Conservation (phyloP, 2,888 invertebrate genomes). For the Helobdella robusta region DNA sequence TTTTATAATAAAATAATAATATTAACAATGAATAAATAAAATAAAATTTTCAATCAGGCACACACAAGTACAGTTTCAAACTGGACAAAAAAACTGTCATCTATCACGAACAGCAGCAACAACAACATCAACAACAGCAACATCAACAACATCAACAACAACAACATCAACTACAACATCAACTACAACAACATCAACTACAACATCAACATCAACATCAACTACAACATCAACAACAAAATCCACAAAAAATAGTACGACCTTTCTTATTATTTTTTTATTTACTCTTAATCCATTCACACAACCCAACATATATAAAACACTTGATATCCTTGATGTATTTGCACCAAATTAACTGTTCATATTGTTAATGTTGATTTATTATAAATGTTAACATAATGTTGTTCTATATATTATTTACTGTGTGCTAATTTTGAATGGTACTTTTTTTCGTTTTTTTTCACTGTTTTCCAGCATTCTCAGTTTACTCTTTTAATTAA, state of each 20-base stretch:
- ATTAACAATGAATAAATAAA: background rate
- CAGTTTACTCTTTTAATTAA: too few species aligned
- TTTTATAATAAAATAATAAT: background rate
- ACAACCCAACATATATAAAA: slow-evolving; percentile 1
- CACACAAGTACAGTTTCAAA: background rate
- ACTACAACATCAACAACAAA: background rate
- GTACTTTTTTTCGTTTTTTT: too few species aligned
- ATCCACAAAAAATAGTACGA: background rate
- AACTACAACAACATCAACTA: background rate
- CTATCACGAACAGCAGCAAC: background rate
- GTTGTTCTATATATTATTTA: too few species aligned
- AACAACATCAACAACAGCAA: slow-evolving; percentile 18
- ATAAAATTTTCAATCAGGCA: background rate
- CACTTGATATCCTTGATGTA: background rate
- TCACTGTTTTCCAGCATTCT: too few species aligned
- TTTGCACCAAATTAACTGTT: background rate
- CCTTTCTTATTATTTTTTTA: too few species aligned
- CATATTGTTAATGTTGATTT: too few species aligned
- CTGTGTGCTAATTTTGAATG: too few species aligned
- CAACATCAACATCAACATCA: slow-evolving; percentile 3
- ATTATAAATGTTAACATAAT: too few species aligned
- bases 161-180: background rate
- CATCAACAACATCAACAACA: slow-evolving; percentile 8
- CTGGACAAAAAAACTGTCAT: background rate
- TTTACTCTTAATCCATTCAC: too few species aligned